Conservation (phyloP, 2,797 vertebrate species). For the Pseudotriccus pelzelni region DNA sequence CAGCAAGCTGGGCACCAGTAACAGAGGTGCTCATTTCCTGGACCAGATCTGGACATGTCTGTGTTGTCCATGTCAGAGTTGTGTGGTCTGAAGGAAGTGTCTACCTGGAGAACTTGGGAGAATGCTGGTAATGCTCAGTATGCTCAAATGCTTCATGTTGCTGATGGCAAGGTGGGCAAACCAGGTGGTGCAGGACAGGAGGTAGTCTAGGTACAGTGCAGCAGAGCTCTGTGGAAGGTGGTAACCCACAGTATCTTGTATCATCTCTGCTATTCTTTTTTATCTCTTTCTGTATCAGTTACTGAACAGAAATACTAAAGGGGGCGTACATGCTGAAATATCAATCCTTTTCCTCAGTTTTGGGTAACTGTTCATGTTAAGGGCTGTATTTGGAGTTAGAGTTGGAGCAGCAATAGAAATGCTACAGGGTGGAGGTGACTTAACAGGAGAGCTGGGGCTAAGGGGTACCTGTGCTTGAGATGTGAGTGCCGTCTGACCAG, state of each 20-base stretch:
- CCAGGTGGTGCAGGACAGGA: background rate
- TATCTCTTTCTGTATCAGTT: background rate
- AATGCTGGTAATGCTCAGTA: background rate
- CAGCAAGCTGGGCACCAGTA: background rate
- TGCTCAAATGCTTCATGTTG: background rate
- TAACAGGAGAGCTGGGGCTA: background rate
- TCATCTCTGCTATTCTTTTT: background rate
- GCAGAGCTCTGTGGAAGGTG: background rate
- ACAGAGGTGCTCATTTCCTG: background rate
- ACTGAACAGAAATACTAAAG: background rate
- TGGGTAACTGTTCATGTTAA: background rate
- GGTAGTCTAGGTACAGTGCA: background rate
- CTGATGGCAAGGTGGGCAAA: background rate
- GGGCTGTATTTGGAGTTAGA: background rate
- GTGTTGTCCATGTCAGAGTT: background rate
- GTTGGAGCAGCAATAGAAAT: background rate
- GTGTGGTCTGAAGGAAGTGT: background rate
- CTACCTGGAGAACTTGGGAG: background rate
- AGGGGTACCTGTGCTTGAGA: background rate
- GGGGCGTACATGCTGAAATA: background rate
- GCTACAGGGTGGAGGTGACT: background rate
- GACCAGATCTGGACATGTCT: background rate
- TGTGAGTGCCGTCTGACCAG: background rate
- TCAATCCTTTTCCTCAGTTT: background rate
- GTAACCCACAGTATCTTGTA: background rate